These are phyloP conservation scores for Orchesellides sinensis DNA, from an alignment of 2,888 invertebrate genomes.

Conservation along the genomic window DNA sequence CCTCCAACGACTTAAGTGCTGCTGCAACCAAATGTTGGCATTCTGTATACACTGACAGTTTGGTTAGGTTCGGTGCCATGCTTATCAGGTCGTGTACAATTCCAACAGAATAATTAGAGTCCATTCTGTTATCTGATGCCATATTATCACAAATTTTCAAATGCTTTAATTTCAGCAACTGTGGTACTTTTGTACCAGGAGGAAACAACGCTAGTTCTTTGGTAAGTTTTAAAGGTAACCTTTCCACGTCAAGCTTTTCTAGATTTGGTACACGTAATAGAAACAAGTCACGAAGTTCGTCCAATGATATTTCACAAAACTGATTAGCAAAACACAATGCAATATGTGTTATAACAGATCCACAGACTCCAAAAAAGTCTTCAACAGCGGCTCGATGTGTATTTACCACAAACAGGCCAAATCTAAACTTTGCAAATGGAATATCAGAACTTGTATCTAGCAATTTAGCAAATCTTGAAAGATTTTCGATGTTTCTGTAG, in stretches of 20 bases:
- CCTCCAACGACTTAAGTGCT: slow-evolving; percentile 49
- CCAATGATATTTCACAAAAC: slow-evolving; percentile 55
- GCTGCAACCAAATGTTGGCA: slow-evolving; percentile 58
- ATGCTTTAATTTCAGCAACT: slow-evolving; percentile 50
- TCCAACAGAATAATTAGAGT: slow-evolving; percentile 51
- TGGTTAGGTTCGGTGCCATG: slow-evolving; percentile 53
- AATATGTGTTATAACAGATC: slow-evolving; percentile 53
- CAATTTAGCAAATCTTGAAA: slow-evolving; percentile 57
- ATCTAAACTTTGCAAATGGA: slow-evolving; percentile 57
- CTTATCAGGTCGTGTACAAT: slow-evolving; percentile 55
- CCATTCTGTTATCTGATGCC: slow-evolving; percentile 58
- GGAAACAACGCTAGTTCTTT: slow-evolving; percentile 50
- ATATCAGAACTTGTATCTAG: slow-evolving; percentile 51
- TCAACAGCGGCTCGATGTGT: slow-evolving; percentile 52
- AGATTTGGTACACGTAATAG: slow-evolving; percentile 46
- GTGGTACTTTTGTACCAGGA: slow-evolving; percentile 38
- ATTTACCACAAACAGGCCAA: slow-evolving; percentile 55
- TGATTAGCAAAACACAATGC: slow-evolving; percentile 58
- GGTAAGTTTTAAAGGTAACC: slow-evolving; percentile 53
- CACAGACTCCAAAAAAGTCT: slow-evolving; percentile 52
- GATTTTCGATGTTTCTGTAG: slow-evolving; percentile 52
- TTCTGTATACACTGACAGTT: slow-evolving; percentile 56
- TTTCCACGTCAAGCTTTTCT: slow-evolving; percentile 55
- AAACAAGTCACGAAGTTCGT: slow-evolving; percentile 54
- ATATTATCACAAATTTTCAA: slow-evolving; percentile 58